These are phyloP conservation scores for Sclerodermus sp. DNA, from an alignment of 2,888 invertebrate genomes.

Conservation along the genomic window DNA sequence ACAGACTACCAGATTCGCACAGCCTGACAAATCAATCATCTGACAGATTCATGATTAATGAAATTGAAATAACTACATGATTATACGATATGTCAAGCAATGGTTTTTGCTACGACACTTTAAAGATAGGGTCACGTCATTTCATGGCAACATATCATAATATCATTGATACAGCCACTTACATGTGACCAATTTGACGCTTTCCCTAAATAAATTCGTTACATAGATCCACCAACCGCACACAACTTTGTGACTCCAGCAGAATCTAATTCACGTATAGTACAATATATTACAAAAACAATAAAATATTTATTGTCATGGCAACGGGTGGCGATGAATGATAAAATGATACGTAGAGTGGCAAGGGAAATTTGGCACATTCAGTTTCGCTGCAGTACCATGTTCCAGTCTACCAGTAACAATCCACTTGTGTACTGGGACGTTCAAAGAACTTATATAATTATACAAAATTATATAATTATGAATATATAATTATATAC, in stretches of 20 bases:
- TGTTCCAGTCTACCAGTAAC: background rate
- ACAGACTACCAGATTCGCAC: constrained; percentile 55
- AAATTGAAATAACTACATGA: constrained; percentile 26
- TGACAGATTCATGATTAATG: constrained; percentile 41
- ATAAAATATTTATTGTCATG: constrained; percentile 54
- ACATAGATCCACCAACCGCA: constrained; percentile 6
- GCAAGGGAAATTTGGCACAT: constrained; percentile 33
- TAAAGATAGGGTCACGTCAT: constrained; percentile 4
- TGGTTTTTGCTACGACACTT: constrained; percentile 20
- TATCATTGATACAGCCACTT: background rate
- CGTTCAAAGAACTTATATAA: too few species aligned
- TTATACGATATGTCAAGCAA: constrained; percentile 24
- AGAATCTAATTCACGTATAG: constrained; percentile 18
- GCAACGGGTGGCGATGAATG: constrained; percentile 46
- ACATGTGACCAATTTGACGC: background rate
- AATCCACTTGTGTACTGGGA: too few species aligned
- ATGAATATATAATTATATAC: constrained; percentile 9
- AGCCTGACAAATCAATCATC: constrained; percentile 53
- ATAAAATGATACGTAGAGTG: constrained; percentile 34
- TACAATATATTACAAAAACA: constrained; percentile 53
- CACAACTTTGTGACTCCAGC: constrained; percentile 1
- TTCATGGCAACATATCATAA: background rate
- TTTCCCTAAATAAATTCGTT: constrained; percentile 19
- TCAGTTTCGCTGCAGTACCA: constrained; percentile 4
- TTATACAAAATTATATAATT: too few species aligned